phyloP scores from a whole-genome alignment of 2,113 vertebrate species.

The Pseudopodoces humilis region DNA sequence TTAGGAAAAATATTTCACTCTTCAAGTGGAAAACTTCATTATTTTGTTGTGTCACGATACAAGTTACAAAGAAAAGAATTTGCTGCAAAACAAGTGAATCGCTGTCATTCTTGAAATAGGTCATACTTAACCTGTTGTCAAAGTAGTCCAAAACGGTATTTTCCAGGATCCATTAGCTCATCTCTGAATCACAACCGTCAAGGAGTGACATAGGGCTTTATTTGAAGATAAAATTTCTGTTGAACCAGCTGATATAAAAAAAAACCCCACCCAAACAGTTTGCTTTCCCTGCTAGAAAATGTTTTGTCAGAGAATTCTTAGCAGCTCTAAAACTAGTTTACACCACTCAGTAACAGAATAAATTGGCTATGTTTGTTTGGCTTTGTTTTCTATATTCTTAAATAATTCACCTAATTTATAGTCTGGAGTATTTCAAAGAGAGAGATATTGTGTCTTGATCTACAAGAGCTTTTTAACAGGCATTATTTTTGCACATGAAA shows the following conservation, averaged over 20 bases:
- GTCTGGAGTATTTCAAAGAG: neutral
- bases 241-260: neutral
- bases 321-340: neutral
- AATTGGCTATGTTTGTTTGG: neutral
- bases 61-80: neutral
- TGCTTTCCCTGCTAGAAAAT: neutral
- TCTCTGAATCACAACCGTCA: neutral
- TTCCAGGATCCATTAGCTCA: neutral
- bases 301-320: neutral
- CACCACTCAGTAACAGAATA: neutral
- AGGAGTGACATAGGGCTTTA: neutral
- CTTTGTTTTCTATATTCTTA: neutral
- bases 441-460: neutral
- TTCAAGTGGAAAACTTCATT: neutral
- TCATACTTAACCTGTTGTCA: neutral
- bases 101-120: neutral
- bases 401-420: neutral
- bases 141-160: neutral
- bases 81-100: neutral
- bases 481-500: neutral
- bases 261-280: rapidly evolving
- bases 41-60: neutral
- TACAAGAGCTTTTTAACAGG: neutral
- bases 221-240: neutral
- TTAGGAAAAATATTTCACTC: neutral